These are phyloP conservation scores for Mungos mungo DNA, from an alignment of 2,113 vertebrate species.

Conservation along the genomic window DNA sequence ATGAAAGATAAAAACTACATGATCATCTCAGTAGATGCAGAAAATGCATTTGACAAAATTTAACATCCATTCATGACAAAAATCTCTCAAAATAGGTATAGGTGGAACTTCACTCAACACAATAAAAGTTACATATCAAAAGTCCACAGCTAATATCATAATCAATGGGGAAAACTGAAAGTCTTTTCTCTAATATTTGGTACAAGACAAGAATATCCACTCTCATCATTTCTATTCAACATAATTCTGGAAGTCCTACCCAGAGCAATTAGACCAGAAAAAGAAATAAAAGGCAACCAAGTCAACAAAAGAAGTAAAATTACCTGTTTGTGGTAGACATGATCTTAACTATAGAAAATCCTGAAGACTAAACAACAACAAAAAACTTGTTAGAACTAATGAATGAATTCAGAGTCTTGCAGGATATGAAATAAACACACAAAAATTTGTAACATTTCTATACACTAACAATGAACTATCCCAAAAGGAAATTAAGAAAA, in stretches of 20 bases:
- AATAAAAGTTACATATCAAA: neutral
- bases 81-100: neutral
- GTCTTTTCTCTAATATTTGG: neutral
- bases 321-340: neutral
- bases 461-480: neutral
- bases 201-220: neutral
- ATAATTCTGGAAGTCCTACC: neutral
- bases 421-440: neutral
- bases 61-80: neutral
- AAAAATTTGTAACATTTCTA: neutral
- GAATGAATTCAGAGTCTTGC: neutral
- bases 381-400: neutral
- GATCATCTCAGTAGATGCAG: neutral
- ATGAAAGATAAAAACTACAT: neutral
- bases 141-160: neutral
- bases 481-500: neutral
- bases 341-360: neutral
- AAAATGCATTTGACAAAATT: neutral
- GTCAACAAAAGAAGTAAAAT: neutral
- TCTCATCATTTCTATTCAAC: neutral
- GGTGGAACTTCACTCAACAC: neutral
- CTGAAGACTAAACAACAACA: neutral
- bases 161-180: neutral
- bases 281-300: neutral
- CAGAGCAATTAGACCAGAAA: neutral